Evolutionary conservation across 2,113 vertebrate species (phyloP).

Genomic region (Chloebia gouldiae): DNA sequence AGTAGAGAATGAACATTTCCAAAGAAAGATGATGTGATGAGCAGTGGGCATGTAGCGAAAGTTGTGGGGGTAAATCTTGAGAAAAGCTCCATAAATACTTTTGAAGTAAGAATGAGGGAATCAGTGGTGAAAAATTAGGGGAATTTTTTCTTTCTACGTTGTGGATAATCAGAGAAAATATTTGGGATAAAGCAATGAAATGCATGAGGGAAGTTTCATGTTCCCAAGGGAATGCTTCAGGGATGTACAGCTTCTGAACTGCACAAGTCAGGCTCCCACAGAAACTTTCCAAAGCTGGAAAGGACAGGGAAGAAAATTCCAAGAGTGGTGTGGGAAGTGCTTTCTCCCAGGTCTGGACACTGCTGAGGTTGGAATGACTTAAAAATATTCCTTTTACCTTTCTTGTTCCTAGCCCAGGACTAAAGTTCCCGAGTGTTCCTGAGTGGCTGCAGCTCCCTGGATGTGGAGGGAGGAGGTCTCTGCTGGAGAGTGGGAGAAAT

Average conservation of each 20-base stretch:
- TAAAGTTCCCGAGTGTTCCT: background rate
- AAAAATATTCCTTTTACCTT: background rate
- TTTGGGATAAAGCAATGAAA: background rate
- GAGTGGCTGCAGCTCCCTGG: background rate
- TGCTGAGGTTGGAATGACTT: accelerated
- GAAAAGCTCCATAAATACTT: background rate
- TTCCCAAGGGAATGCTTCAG: background rate
- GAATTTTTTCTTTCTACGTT: background rate
- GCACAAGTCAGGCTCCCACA: background rate
- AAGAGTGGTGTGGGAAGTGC: background rate
- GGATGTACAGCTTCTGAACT: background rate
- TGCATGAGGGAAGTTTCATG: accelerated
- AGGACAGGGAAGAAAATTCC: background rate
- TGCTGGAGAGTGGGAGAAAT: background rate
- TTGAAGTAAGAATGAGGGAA: background rate
- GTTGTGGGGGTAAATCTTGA: background rate
- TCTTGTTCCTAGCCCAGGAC: background rate
- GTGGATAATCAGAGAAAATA: background rate
- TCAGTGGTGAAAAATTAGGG: background rate
- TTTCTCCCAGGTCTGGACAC: background rate
- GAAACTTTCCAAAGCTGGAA: background rate
- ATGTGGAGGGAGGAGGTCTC: background rate
- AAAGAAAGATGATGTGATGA: background rate
- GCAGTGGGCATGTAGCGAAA: background rate
- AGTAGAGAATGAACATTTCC: background rate